Evolutionary conservation across 2,888 invertebrate genomes (phyloP), one percentile per base, ranked within the genome.

Genomic region (Timema cristinae): DNA sequence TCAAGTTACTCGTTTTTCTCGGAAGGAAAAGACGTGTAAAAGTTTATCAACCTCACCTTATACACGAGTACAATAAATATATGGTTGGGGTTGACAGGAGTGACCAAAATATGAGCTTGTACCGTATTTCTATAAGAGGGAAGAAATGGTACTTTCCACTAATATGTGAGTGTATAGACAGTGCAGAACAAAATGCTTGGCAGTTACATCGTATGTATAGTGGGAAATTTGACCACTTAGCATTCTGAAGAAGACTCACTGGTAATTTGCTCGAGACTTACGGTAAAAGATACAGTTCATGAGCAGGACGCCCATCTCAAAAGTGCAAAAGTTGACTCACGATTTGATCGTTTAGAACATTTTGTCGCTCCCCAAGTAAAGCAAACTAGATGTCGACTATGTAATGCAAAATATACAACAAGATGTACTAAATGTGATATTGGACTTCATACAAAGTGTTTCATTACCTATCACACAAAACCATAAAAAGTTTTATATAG

Each of bases 61-160:
- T 77, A 10, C 71, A 77, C 51, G 50, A 56, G 48, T 78, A 77
- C 70, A 77, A 77, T 72, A 47, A 68, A 7, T 73, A 76, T 72
- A 79, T 79, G 78, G 78, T 76, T n/a, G 77, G 77, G 15, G 77
- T 77, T 13, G 77, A 79, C 70, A 67, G 76, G 9, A 68, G 73
- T 49, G 78, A 79, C 71, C 76, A 79, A 71, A 79, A 78, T 66
- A 75, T 79, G 6, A 73, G 74, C 68, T 59, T 77, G n/a, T 78
- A 79, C 70, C 67, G 78, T 61, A 68, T 74, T 32, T 67, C 70
- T 5, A 77, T 78, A 0, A 73, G 78, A 71, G 77, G 78, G 15
- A 79, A 78, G 72, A 79, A 78, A 68, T 78, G 77, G 77, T 79
- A 79, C 67, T 77, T 79, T 73, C 75, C 78, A 8, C 71, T 79